Percentiles rank a stretch among this genome's conserved stretches.
Conservation (phyloP, 2,797 vertebrate genomes). For the Ambastaia sidthimunki region DNA sequence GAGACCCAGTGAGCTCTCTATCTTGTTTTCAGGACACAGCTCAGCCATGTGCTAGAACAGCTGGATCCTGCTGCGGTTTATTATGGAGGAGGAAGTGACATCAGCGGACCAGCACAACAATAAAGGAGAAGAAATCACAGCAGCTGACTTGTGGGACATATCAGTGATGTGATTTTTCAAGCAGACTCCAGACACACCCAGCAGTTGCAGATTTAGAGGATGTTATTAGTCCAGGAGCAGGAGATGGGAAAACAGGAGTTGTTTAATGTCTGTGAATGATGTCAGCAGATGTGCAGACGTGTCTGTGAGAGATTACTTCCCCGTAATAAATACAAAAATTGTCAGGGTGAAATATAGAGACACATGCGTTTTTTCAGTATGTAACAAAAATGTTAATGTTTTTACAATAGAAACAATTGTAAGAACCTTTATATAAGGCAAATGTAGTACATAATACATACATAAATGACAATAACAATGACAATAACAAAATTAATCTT, state of each 20-base stretch:
- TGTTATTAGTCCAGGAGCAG: slow-evolving; percentile 36
- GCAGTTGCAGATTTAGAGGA: slow-evolving; percentile 42
- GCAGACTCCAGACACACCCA: slow-evolving; percentile 61
- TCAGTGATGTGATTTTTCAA: slow-evolving; percentile 60
- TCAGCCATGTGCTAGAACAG: slow-evolving; percentile 62
- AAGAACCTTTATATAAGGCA: no score
- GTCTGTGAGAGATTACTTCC: slow-evolving; percentile 7
- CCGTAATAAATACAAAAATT: background rate
- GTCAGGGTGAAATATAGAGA: background rate
- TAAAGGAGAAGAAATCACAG: slow-evolving; percentile 75
- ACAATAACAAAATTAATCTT: background rate
- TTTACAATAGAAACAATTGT: no score
- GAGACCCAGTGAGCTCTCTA: slow-evolving; percentile 9
- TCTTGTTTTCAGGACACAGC: slow-evolving; percentile 43
- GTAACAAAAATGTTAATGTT: no score
- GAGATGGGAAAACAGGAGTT: slow-evolving; percentile 28
- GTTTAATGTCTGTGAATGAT: slow-evolving; percentile 20
- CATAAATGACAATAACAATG: background rate
- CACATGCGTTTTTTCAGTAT: no score
- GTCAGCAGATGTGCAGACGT: background rate
- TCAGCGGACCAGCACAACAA: slow-evolving; percentile 68
- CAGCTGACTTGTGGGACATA: slow-evolving; percentile 66
- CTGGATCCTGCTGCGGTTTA: slow-evolving; percentile 64
- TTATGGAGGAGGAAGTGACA: slow-evolving; percentile 76
- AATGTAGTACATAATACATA: no score